Base-by-base conservation (phyloP, 1,140 invertebrate genomes). In the Notospermus geniculatus region DNA sequence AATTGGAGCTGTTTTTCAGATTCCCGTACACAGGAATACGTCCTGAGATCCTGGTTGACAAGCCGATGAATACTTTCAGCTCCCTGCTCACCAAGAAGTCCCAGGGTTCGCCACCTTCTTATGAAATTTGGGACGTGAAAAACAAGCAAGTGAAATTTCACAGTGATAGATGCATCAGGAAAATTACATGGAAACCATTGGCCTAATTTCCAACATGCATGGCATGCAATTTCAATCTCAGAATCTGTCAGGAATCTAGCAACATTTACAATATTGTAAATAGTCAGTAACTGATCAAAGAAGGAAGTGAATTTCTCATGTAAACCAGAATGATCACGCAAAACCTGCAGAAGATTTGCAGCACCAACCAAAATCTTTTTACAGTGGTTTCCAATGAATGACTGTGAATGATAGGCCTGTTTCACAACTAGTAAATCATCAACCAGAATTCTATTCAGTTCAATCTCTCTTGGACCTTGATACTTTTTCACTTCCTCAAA, bases 61-160 rank as follows among this genome's bases (percentile, higher is more conserved):
- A 50, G n/a, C 5, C 19, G 19, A 50, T 50, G 46, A 5, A 23
- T n/a, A 19, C 19, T 23, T n/a, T 50, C 46, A 50, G 25, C 19
- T 7, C 19, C 46, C 25, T 50, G 46, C n/a, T 50, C 46, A 4
- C 46, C 25, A 50, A 50, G 25, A 5, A 50, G n/a, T 4, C 46
- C 46, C 5, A 50, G 4, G 4, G 46, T 50, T 9, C 46, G 4
- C 46, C 46, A 50, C n/a, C n/a, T 50, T 7, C 46, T 19, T 4
- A 50, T n/a, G n/a, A 50, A 50, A 23, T 19, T 9, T n/a, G 25
- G 19, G 4, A 50, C 46, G n/a, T 50, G 46, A n/a, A 23, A 50
- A 4, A 50, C 25, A 50, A 50, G 46, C n/a, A 50, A 5, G n/a
- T 50, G 46, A 23, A 50, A n/a, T 50, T 50, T 50, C 46, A 27